phyloP scores from a whole-genome alignment of 2,888 invertebrate species.

The Teleiodes luculella region DNA sequence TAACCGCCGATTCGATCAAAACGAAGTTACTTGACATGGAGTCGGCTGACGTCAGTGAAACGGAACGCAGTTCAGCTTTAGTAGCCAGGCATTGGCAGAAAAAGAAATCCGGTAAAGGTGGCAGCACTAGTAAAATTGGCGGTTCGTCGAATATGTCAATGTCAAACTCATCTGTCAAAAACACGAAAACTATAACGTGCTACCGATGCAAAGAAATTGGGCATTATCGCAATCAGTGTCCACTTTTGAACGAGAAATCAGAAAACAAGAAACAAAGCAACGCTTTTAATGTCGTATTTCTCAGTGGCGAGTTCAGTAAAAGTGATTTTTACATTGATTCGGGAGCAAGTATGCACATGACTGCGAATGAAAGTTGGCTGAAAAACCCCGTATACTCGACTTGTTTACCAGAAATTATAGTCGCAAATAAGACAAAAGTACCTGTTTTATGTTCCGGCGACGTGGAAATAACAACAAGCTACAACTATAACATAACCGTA shows the following conservation, averaged over 20 bases:
- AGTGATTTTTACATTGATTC: too few species aligned
- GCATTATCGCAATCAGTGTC: slow-evolving; percentile 9
- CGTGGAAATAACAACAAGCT: slow-evolving; percentile 12
- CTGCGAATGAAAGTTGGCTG: slow-evolving; percentile 18
- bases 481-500: slow-evolving; percentile 7
- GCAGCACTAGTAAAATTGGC: background rate
- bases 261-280: too few species aligned
- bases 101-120: background rate
- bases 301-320: too few species aligned
- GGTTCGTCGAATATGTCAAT: background rate
- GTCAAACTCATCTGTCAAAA: background rate
- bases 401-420: slow-evolving; percentile 1
- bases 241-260: background rate
- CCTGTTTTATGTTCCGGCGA: slow-evolving; percentile 16
- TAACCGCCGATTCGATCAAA: slow-evolving; percentile 19
- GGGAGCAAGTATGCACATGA: slow-evolving; percentile 24
- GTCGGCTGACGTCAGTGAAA: too few species aligned
- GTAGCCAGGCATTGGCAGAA: background rate
- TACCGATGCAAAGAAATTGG: slow-evolving; percentile 8
- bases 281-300: too few species aligned
- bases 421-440: slow-evolving; percentile 10
- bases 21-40: background rate
- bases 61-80: background rate
- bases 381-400: background rate
- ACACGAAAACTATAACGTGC: slow-evolving; percentile 2